Evolutionary conservation across 2,888 invertebrate species (phyloP).

Genomic region (Coecobrya sp.): DNA sequence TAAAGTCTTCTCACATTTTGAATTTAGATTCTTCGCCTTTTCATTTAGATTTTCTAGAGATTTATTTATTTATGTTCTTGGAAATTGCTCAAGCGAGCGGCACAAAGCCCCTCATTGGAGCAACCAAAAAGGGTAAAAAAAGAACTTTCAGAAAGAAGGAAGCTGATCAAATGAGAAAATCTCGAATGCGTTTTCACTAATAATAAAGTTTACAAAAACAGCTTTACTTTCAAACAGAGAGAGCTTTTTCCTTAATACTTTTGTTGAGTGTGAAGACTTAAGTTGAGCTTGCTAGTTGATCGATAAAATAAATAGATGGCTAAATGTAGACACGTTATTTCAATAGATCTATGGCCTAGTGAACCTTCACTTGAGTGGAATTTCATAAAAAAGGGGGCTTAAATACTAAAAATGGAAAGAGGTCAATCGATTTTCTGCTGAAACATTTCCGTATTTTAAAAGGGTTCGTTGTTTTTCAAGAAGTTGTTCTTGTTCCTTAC

Average conservation of each 20-base stretch:
- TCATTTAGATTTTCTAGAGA: constrained; percentile 5
- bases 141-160: neutral
- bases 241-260: neutral
- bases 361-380: neutral
- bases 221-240: neutral
- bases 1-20: neutral
- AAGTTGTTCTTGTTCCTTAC: neutral
- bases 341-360: neutral
- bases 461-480: neutral
- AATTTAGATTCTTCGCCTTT: no score
- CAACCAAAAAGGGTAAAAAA: neutral
- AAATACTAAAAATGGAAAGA: constrained; percentile 15
- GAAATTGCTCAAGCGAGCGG: constrained; percentile 13
- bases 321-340: neutral
- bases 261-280: neutral
- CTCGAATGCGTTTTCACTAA: neutral
- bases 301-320: neutral
- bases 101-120: neutral
- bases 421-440: constrained; percentile 51
- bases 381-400: neutral
- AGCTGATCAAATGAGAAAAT: neutral
- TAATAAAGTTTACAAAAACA: neutral
- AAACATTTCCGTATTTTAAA: no score
- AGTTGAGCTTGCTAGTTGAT: neutral
- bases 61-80: neutral